These are phyloP conservation scores for Trachymyrmex cornetzi DNA, from an alignment of 1,140 invertebrate species.

Conservation along the genomic window DNA sequence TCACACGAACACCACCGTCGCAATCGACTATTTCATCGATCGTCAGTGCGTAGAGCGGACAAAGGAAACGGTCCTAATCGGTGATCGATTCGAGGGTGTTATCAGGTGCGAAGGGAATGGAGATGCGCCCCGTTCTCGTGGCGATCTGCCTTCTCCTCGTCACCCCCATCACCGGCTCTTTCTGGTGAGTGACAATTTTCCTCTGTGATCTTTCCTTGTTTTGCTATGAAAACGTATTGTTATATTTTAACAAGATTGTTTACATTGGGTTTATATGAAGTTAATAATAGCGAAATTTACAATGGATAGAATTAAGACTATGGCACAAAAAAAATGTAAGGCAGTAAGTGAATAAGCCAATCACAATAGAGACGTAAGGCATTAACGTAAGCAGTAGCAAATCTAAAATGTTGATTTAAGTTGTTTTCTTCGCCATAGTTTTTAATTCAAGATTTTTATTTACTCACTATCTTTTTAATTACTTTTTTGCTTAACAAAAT, in stretches of 20 bases:
- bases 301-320: no score
- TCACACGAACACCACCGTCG: neutral
- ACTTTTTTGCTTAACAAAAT: neutral
- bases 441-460: neutral
- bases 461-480: neutral
- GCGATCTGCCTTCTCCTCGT: constrained; percentile 89
- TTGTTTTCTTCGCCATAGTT: no score
- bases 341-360: no score
- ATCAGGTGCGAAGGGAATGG: constrained; percentile 85
- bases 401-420: no score
- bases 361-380: no score
- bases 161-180: constrained; percentile 89
- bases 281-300: neutral
- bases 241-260: neutral
- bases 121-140: constrained; percentile 89
- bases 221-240: neutral
- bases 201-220: neutral
- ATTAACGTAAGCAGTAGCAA: no score
- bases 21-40: constrained; percentile 1
- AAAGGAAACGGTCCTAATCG: constrained; percentile 49
- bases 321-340: no score
- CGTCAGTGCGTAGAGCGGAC: constrained; percentile 36
- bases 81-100: constrained; percentile 70
- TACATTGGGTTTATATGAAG: neutral
- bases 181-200: constrained; percentile 87